A percentile compares a stretch with the other conserved stretches of the same genome.
These are phyloP conservation scores for Trichomalopsis sarcophagae DNA, from an alignment of 1,140 invertebrate genomes.

Conservation along the genomic window DNA sequence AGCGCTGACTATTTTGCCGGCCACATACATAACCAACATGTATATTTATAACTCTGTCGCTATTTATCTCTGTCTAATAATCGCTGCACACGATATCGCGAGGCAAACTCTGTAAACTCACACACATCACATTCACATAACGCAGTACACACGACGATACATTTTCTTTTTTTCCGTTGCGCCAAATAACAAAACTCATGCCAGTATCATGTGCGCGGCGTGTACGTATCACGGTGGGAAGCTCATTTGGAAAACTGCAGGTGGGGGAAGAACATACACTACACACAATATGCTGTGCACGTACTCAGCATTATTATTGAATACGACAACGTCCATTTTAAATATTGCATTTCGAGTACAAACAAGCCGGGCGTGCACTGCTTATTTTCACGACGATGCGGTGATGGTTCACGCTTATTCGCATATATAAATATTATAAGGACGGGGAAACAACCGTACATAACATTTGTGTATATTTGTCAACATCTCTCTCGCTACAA, in stretches of 20 bases:
- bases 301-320: not conserved
- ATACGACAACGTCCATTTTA: not conserved
- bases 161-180: constrained; percentile 11
- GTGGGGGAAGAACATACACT: not conserved
- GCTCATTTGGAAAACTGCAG: not conserved
- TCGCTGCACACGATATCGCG: constrained; percentile 27
- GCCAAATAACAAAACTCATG: constrained; percentile 50
- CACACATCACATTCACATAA: constrained; percentile 19
- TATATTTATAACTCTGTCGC: constrained; percentile 44
- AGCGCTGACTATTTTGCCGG: constrained; percentile 46
- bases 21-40: constrained; percentile 44
- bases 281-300: constrained; percentile 6
- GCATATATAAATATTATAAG: constrained; percentile 15
- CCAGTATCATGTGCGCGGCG: constrained; percentile 8
- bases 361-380: constrained; percentile 50
- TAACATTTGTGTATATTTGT: constrained; percentile 22
- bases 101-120: constrained; percentile 15
- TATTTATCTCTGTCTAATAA: constrained; percentile 49
- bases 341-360: constrained; percentile 5
- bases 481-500: constrained; percentile 31
- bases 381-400: constrained; percentile 61
- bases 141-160: not conserved
- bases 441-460: constrained; percentile 7
- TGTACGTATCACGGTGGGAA: not conserved
- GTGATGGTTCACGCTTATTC: constrained; percentile 71